Evolutionary conservation across 2,797 vertebrate genomes (phyloP), one percentile per base, ranked within the genome.

Genomic region (Rhynchotus rufescens): DNA sequence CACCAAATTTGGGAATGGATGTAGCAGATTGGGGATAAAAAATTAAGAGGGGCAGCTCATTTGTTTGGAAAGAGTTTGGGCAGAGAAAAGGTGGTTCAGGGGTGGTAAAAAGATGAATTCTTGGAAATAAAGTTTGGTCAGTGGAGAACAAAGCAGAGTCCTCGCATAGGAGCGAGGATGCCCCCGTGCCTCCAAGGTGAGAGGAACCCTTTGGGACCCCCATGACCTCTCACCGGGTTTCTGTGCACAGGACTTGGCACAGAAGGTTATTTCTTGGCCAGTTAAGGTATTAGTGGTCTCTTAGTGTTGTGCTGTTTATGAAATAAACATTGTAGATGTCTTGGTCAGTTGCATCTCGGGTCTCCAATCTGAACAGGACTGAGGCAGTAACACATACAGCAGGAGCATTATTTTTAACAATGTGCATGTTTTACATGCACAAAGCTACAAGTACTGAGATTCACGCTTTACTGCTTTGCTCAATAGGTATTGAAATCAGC

Each of bases 401-500:
- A n/a, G 1, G 2, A 67, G 44, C 8, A 40, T 67, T 65, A 75
- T 84, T 91, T 88, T 28, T 45, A 87, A 83, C 14, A 40, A 40
- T 14, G 40, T 75, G 12, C 21, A 40, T 59, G 15, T 87, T 77
- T 76, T 77, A 25, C 69, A 73, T 44, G 52, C 44, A 71, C 20
- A 66, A 84, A 71, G 17, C 32, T 45, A 81, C 80, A 78, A 2
- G 5, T 1, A 26, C 52, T 87, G 49, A 51, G 25, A 51, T 51
- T 51, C 51, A 62, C 5, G 20, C 47, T 81, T 61, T 89, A 73
- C 3, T 16, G 4, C 73, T 81, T 71, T 84, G 44, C 83, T 77
- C 52, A 77, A 15, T 54, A 74, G 80, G 86, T 52, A 80, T 15
- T 92, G 73, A 80, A 82, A 59, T 89, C 91, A 93, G 78, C 72